Evolutionary conservation across 1,140 invertebrate genomes (phyloP).

Genomic region (Bombus impatiens): DNA sequence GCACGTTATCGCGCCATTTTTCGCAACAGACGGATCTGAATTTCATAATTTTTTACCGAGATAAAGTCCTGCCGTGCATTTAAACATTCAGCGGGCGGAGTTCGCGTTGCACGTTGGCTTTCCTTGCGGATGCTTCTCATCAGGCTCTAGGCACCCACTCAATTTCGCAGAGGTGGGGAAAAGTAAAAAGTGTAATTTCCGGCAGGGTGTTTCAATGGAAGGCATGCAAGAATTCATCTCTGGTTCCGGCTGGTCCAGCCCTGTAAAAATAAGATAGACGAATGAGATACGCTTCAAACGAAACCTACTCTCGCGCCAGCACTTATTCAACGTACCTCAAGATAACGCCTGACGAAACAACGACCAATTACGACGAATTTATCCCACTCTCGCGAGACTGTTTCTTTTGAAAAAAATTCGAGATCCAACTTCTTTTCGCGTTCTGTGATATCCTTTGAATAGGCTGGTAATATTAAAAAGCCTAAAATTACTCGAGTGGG

Average conservation of each 20-base stretch:
- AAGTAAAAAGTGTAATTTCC: constrained; percentile 16
- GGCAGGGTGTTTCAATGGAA: not conserved
- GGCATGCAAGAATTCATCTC: not conserved
- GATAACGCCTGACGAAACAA: not conserved
- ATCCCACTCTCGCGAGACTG: not conserved
- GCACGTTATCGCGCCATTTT: constrained; percentile 19
- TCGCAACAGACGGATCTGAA: constrained; percentile 16
- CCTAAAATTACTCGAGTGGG: not conserved
- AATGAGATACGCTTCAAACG: constrained; percentile 15
- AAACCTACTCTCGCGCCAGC: not conserved
- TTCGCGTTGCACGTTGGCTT: not conserved
- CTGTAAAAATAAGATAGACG: constrained; percentile 26
- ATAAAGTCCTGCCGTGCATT: constrained; percentile 13
- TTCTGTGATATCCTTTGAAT: not conserved
- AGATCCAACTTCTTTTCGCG: not conserved
- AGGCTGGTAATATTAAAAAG: not conserved
- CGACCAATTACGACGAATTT: constrained; percentile 10
- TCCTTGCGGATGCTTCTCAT: not conserved
- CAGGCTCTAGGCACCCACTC: not conserved
- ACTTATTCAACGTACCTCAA: constrained; percentile 10
- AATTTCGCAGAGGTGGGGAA: constrained; percentile 4
- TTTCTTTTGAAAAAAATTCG: not conserved
- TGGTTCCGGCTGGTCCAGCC: not conserved
- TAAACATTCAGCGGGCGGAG: constrained; percentile 1
- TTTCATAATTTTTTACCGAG: constrained; percentile 19